Evolutionary conservation across 2,888 invertebrate genomes (phyloP), one percentile per base, ranked within the genome.

Genomic region (Drosophila monieri): DNA sequence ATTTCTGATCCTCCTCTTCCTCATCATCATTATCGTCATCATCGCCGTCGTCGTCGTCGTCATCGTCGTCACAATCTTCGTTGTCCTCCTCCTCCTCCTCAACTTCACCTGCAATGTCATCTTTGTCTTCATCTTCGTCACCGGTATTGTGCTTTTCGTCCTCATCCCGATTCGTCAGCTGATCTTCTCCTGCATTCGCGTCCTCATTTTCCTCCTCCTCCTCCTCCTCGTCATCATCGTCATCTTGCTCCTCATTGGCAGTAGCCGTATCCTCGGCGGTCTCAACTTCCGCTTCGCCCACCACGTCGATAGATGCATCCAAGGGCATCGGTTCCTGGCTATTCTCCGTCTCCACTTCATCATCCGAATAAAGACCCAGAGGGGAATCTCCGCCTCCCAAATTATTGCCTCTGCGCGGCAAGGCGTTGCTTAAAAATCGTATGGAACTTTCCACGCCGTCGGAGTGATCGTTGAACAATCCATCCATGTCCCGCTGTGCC

Each of bases 311-410:
- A 4, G 60, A 41, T 0, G 55, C 21, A 9, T 55, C 70, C 9
- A 56, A n/a, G 12, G 44, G 49, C n/a, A 60, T 73, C 2, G 18
- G 9, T 2, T 70, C 73, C 14, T 55, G 55, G 44, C 60, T 76
- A 15, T 41, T 41, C 12, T 53, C 57, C 5, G 54, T 25, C 14
- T 52, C 54, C 9, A 15, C 37, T 2, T 57, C 61, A 14, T 25
- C 73, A 37, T 80, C 84, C 12, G 74, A 73, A 37, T 73, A 78
- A 3, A 74, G 60, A 6, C 67, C 71, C 27, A 78, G 21, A n/a
- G 67, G 73, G 0, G 61, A 72, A 46, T 79, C 72, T 37, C 67
- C 76, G 15, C 65, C 74, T 35, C 70, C 59, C 6, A 59, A 12
- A 1, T 54, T 37, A 15, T 48, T 44, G 0, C 41, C 46, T 32